Evolutionary conservation across 2,888 invertebrate species (phyloP), one percentile per base, ranked within the genome.

Genomic region (Argyresthia goedartella): DNA sequence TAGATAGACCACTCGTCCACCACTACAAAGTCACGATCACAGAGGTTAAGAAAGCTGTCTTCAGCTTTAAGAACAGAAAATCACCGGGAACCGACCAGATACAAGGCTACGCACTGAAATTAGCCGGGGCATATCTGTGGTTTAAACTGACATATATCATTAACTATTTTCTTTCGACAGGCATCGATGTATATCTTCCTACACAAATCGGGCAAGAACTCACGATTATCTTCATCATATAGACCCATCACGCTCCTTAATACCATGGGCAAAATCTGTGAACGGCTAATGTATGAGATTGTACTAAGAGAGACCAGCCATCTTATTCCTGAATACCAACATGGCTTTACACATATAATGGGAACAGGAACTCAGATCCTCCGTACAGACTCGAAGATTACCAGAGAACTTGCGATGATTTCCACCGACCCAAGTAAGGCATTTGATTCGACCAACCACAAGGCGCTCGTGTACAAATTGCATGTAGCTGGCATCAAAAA

Each of bases 211-310:
- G 42, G 42, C 8, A 42, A 42, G 13, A 42, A 42, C n/a, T 10
- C 9, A 11, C 9, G 11, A 11, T 4, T 11, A 11, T 4, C 42
- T 10, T 10, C 4, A 10, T 42, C 42, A 11, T 42, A 42, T 11
- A 42, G 42, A n/a, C 42, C 42, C 11, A 42, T 42, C 42, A 42
- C 42, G n/a, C 13, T 42, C 6, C 42, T 42, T 8, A 42, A 42
- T n/a, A 42, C 52, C 33, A 56, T 56, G 54, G 54, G 49, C 4
- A 56, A 56, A n/a, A n/a, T n/a, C n/a, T n/a, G n/a, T n/a, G n/a
- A n/a, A n/a, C n/a, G n/a, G n/a, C n/a, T n/a, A n/a, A n/a, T n/a
- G n/a, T n/a, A n/a, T n/a, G n/a, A n/a, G n/a, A n/a, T n/a, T n/a
- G n/a, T n/a, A n/a, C n/a, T n/a, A n/a, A n/a, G n/a, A n/a, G n/a